phyloP scores from a whole-genome alignment of 37 sponge, comb jelly and placozoan species.

The Amphimedon queenslandica region DNA sequence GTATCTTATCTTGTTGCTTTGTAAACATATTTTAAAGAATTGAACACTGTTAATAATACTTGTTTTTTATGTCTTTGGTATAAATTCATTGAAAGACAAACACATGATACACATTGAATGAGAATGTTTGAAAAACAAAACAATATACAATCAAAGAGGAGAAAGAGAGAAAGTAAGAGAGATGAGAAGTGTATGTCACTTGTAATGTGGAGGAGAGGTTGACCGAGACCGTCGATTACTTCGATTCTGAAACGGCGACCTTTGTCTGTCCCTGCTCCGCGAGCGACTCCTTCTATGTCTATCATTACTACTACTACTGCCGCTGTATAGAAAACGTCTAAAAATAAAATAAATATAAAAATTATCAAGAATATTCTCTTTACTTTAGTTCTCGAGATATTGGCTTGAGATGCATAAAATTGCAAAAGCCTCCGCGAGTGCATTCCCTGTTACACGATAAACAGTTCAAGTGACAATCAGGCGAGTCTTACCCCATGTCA shows the following conservation, averaged over 20 bases:
- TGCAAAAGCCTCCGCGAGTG: constrained; percentile 97
- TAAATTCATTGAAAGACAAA: too few species aligned
- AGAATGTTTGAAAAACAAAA: too few species aligned
- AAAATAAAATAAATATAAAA: background rate
- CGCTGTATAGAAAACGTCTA: constrained; percentile 46
- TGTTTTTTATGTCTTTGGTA: too few species aligned
- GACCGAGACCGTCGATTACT: background rate
- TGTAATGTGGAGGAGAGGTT: background rate
- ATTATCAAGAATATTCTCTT: constrained; percentile 10
- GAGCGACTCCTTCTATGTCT: constrained; percentile 8
- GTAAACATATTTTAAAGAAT: too few species aligned
- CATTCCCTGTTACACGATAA: constrained; percentile 60
- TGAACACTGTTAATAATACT: too few species aligned
- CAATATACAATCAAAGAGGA: background rate
- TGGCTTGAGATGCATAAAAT: constrained; percentile 99
- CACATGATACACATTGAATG: too few species aligned
- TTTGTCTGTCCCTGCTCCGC: constrained; percentile 2
- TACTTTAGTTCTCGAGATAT: constrained; percentile 88
- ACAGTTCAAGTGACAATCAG: background rate
- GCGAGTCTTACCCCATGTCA: constrained; percentile 86
- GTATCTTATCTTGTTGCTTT: too few species aligned
- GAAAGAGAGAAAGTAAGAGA: background rate
- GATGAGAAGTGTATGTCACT: too few species aligned
- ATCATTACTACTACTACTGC: constrained; percentile 4
- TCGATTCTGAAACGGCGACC: background rate